Conservation (phyloP, 2,797 vertebrate genomes). For the Bufotes viridis region DNA sequence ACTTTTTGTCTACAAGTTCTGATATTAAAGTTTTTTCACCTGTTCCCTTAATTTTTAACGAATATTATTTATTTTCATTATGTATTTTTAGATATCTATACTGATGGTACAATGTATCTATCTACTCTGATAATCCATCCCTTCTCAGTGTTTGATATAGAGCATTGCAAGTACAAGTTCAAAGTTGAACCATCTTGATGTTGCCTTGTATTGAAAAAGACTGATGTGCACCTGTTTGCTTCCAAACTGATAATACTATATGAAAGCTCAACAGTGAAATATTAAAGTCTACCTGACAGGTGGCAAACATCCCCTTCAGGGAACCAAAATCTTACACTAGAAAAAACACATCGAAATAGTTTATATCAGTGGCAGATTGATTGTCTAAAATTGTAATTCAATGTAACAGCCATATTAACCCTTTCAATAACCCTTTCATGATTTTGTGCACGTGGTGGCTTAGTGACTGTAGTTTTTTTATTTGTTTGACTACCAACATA, state of each 20-base stretch:
- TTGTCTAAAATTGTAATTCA: conserved; percentile 11
- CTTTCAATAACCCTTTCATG: too few relatives aligned
- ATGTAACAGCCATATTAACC: conserved; percentile 8
- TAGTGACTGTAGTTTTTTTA: too few relatives aligned
- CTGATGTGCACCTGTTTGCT: conserved; percentile 28
- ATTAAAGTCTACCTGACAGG: conserved; percentile 21
- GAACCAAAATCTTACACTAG: not conserved
- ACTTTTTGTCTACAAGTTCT: too few relatives aligned
- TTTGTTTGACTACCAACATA: too few relatives aligned
- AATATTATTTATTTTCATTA: not conserved
- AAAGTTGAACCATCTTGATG: not conserved
- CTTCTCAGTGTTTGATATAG: not conserved
- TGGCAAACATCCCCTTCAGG: conserved; percentile 17
- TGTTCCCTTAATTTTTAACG: too few relatives aligned
- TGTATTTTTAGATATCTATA: not conserved
- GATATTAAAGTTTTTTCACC: too few relatives aligned
- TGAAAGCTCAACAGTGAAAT: conserved; percentile 33
- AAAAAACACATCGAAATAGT: conserved; percentile 20
- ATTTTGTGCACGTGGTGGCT: too few relatives aligned
- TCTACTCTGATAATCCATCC: not conserved
- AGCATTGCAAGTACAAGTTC: not conserved
- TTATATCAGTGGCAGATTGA: conserved; percentile 21
- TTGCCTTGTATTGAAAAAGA: conserved; percentile 13
- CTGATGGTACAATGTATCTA: not conserved
- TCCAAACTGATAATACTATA: conserved; percentile 23